Evolutionary conservation across 2,888 invertebrate genomes (phyloP), one percentile per base, ranked within the genome.

Genomic region (Eupithecia dodoneata): DNA sequence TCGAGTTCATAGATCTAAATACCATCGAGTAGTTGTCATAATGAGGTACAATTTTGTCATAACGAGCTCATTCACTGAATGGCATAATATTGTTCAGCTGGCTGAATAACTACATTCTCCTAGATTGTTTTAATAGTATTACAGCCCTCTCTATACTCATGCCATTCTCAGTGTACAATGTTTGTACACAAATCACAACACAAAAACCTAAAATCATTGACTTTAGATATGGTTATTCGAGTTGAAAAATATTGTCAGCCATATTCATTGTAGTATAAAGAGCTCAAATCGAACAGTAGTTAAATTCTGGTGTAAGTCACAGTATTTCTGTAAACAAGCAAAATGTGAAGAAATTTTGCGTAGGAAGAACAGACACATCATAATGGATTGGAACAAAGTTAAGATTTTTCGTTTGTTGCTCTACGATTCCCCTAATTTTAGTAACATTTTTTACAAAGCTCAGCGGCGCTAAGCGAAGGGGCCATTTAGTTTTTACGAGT

Each of bases 371-470:
- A 10, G 47, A 47, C 10, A 12, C 0, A 52, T 3, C 9, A 7
- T 4, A 7, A 52, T 55, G 55, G 7, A 55, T 55, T 7, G n/a
- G n/a, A 4, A 49, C 13, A 47, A 49, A 30, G 30, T 30, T 13
- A 55, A n/a, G 6, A 59, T 18, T 4, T 0, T 30, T 30, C 30
- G 3, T 18, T 63, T 63, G 10, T 30, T 63, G 10, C 63, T 63
- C 63, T 63, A 18, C 18, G 4, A 42, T 47, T 70, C 47, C 47
- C 47, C 70, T 70, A 47, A 70, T 12, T 70, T 49, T 47, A 47
- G 66, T 7, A 66, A 47, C 47, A 70, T 87, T 89, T 90, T 45
- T 70, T 70, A 18, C 45, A 18, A 69, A 66, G 10, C 45, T n/a
- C 63, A 9, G 12, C 42, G 66, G 66, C 42, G 42, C 66, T 66